Evolutionary conservation across 2,113 vertebrate species (phyloP), one percentile per base, ranked within the genome.

Genomic region (Ochotona princeps): DNA sequence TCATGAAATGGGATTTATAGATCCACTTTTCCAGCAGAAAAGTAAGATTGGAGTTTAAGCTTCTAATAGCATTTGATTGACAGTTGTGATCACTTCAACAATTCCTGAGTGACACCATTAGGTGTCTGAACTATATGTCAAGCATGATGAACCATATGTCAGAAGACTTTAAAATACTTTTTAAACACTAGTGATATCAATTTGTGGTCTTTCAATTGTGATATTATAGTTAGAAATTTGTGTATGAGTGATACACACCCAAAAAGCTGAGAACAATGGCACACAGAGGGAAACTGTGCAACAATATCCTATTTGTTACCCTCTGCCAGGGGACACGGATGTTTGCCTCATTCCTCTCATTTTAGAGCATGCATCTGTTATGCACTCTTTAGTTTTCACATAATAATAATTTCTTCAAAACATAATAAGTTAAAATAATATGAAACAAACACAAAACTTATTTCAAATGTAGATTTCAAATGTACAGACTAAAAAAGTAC

Each of bases 1-100:
- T 32, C 83, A 92, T 35, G n/a, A 90, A 76, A 20, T 49, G 17
- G 20, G 15, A 51, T 90, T 95, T 81, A 81, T 47, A 66, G 30
- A 7, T 25, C 61, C 35, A 25, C 1, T 38, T n/a, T 26, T 75
- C 61, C 30, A 47, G 61, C 10, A 76, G 30, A 72, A 74, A 63
- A 65, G 13, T 61, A 67, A 75, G 44, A 92, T 28, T 76, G 49
- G 15, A 54, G 1, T 85, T 84, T 44, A 78, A 75, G 3, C 9
- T 83, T 84, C 32, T 44, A 25, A 21, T 0, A n/a, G 32, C 54
- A 72, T 28, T 76, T 61, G 54, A 87, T 18, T 17, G 75, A 69
- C 51, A 74, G 9, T 44, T 26, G 2, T 44, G 21, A 13, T 51
- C 67, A 90, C 78, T 72, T 78, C 61, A 61, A 47, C 84, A 70